Percentiles rank a stretch among this genome's conserved stretches.
Conservation (phyloP, 2,797 vertebrate genomes). For the Chanos chanos region DNA sequence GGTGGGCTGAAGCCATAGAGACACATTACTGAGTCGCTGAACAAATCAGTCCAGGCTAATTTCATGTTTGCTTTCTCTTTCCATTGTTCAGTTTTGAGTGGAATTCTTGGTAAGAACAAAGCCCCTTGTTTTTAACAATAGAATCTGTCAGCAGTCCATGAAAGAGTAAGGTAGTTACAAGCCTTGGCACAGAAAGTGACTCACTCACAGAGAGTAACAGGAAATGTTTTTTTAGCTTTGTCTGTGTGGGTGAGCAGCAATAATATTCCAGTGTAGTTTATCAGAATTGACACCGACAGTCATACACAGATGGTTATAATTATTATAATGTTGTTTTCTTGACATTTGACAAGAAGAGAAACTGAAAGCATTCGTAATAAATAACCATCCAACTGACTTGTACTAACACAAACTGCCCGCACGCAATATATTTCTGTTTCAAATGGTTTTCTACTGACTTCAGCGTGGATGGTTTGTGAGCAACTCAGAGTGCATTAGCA, state of each 20-base stretch:
- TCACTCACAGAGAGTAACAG: slow-evolving; percentile 24
- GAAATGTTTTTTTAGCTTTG: not conserved
- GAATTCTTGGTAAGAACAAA: slow-evolving; percentile 31
- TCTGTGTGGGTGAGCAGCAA: not conserved
- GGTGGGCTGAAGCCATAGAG: too few species aligned
- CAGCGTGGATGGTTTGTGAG: slow-evolving; percentile 34
- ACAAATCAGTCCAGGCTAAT: too few species aligned
- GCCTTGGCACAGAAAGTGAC: slow-evolving; percentile 30
- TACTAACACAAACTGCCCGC: slow-evolving; percentile 14
- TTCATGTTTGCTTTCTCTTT: slow-evolving; percentile 22
- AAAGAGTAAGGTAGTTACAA: slow-evolving; percentile 24
- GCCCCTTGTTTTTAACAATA: slow-evolving; percentile 26
- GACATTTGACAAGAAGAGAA: too few species aligned
- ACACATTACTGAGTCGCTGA: too few species aligned
- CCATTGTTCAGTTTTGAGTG: slow-evolving; percentile 27
- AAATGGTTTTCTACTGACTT: slow-evolving; percentile 11
- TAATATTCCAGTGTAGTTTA: not conserved
- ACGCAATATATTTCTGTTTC: slow-evolving; percentile 21
- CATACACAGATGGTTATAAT: too few species aligned
- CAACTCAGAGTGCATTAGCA: slow-evolving; percentile 13
- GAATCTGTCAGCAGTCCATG: slow-evolving; percentile 33
- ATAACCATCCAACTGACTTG: slow-evolving; percentile 21
- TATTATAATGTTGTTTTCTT: too few species aligned
- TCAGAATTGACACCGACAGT: too few species aligned
- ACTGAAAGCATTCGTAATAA: too few species aligned